These are phyloP conservation scores for Himalopsyche japonica DNA, from an alignment of 2,888 invertebrate species.

Conservation along the genomic window DNA sequence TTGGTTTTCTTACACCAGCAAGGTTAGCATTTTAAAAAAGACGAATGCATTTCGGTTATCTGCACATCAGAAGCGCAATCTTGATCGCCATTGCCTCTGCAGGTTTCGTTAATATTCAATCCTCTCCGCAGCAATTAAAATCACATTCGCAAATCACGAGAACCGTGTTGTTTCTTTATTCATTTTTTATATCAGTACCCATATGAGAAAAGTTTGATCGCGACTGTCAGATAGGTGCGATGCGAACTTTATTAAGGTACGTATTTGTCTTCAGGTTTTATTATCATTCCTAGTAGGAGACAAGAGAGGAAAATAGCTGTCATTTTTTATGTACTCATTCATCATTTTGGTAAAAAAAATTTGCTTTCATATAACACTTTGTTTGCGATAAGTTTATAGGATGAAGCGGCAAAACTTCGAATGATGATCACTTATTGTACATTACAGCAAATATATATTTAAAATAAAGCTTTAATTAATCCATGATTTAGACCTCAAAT, in stretches of 20 bases:
- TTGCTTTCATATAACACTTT: too few relatives aligned
- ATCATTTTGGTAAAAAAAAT: too few relatives aligned
- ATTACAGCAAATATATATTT: too few relatives aligned
- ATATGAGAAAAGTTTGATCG: neutral
- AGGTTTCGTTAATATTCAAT: slow-evolving; percentile 1
- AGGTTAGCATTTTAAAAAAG: slow-evolving; percentile 25
- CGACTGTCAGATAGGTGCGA: neutral
- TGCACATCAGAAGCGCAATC: neutral
- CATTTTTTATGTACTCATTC: too few relatives aligned
- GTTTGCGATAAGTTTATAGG: too few relatives aligned
- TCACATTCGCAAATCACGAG: slow-evolving; percentile 1
- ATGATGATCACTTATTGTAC: too few relatives aligned
- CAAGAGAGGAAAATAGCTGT: too few relatives aligned
- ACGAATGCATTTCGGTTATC: slow-evolving; percentile 24
- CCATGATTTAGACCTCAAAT: too few relatives aligned
- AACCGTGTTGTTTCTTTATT: neutral
- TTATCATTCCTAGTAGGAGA: neutral
- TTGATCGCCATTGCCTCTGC: slow-evolving; percentile 6
- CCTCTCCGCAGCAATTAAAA: neutral
- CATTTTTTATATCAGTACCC: neutral
- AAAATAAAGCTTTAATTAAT: too few relatives aligned
- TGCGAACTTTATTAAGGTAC: neutral
- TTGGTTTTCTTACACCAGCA: neutral
- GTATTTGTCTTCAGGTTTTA: neutral
- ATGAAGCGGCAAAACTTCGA: too few relatives aligned